Evolutionary conservation across 1,140 invertebrate species (phyloP), one percentile per base, ranked within the genome.

Genomic region (Cydia splendana): DNA sequence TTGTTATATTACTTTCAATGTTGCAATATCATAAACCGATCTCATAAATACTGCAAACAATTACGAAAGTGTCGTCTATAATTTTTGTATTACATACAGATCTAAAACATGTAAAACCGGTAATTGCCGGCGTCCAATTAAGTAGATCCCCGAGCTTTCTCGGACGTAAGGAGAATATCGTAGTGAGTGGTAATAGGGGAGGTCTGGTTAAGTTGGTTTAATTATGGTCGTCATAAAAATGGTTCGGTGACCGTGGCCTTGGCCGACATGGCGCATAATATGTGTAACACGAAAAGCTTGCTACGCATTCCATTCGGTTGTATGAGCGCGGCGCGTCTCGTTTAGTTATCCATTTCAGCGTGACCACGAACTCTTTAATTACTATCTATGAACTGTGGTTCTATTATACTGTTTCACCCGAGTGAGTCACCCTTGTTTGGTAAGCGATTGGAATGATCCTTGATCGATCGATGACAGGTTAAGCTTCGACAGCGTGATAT

Each of bases 221-320:
- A 12, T 80, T 78, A 77, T 78, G 71, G 74, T 62, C 80, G 84
- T 85, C 84, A 86, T 85, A 82, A 85, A 85, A 87, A 80, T 82
- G 77, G 78, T 80, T 74, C 65, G 57, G 77, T 77, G 82, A 83
- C 80, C 80, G 80, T 74, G 84, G 85, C 88, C 88, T 90, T 90
- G 88, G 83, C 88, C 87, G 77, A 82, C 73, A 82, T 85, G 69
- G 38, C 62, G 77, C n/a, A 45, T 79, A 65, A 80, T 80, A 78
- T 79, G 75, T 79, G 78, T 82, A 80, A 75, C 77, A 81, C 69
- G 76, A 48, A 48, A 48, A 48, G 45, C 45, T 48, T 5, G 10
- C 45, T 48, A 15, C 45, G 12, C 45, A 48, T 48, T 48, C 12
- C 13, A 10, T 15, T 48, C 45, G 45, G 12, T 48, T 48, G 13